phyloP scores from a whole-genome alignment of 1,140 invertebrate species.

The Sarcophaga peregrina region DNA sequence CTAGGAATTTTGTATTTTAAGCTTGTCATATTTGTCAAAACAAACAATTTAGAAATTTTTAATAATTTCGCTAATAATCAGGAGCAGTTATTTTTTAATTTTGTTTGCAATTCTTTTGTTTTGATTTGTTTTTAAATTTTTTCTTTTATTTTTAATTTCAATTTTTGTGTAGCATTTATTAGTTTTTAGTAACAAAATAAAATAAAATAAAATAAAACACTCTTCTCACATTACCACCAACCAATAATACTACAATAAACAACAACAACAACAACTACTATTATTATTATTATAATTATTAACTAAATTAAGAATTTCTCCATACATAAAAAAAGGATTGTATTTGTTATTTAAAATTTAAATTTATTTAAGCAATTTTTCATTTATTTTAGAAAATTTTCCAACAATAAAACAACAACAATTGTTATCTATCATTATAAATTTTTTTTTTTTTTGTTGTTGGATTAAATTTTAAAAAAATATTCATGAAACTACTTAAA shows the following conservation, averaged over 20 bases:
- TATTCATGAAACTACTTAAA: constrained; percentile 10
- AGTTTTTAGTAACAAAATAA: constrained; percentile 32
- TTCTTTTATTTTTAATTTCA: constrained; percentile 20
- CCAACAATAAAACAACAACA: too few relatives aligned
- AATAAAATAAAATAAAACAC: too few relatives aligned
- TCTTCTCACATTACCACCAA: constrained; percentile 39
- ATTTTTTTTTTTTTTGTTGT: too few relatives aligned
- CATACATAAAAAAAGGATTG: background rate
- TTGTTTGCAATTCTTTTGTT: constrained; percentile 18
- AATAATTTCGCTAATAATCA: background rate
- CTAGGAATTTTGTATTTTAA: too few relatives aligned
- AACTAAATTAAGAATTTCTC: background rate
- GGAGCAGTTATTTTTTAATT: background rate
- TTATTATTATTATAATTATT: background rate
- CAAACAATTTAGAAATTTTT: constrained; percentile 16
- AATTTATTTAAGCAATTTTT: background rate
- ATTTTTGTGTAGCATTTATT: constrained; percentile 37
- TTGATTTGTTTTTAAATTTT: background rate
- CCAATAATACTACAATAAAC: background rate
- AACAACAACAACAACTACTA: constrained; percentile 34
- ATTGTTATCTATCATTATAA: background rate
- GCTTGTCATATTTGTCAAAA: background rate
- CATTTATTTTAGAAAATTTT: background rate
- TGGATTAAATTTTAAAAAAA: constrained; percentile 4
- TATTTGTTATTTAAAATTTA: constrained; percentile 20